Evolutionary conservation across 2,888 invertebrate genomes (phyloP).

Genomic region (Netelia inedita): DNA sequence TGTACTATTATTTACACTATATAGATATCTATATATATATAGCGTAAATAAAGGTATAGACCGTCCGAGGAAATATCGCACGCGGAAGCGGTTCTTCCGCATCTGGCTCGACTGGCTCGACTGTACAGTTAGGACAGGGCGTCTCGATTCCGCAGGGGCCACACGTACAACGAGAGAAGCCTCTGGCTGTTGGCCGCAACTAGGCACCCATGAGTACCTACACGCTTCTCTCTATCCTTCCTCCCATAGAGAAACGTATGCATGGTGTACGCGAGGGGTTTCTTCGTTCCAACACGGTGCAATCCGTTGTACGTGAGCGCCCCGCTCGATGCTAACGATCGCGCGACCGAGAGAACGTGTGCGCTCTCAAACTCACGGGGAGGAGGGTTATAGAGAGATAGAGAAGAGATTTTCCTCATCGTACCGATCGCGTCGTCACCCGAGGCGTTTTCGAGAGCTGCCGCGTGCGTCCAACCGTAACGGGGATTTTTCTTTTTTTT

Average conservation of each 20-base stretch:
- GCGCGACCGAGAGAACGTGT: constrained; percentile 43
- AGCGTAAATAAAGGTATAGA: neutral
- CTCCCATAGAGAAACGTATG: constrained; percentile 28
- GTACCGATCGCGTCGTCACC: constrained; percentile 55
- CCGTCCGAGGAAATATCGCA: constrained; percentile 66
- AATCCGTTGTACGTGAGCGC: constrained; percentile 13
- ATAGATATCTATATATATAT: constrained; percentile 7
- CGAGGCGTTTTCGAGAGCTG: constrained; percentile 57
- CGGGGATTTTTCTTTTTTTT: constrained; percentile 69
- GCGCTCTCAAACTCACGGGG: constrained; percentile 24
- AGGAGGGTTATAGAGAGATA: constrained; percentile 9
- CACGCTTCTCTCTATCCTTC: constrained; percentile 1
- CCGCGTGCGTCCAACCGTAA: constrained; percentile 64
- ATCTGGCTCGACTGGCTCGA: constrained; percentile 72
- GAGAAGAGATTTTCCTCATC: constrained; percentile 47
- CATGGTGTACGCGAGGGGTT: neutral
- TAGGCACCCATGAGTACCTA: constrained; percentile 34
- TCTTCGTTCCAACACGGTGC: neutral
- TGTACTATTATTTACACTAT: neutral
- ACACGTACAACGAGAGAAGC: constrained; percentile 22
- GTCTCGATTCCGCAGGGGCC: constrained; percentile 58
- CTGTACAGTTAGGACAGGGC: constrained; percentile 77
- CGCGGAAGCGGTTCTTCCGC: constrained; percentile 77
- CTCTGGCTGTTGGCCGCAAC: constrained; percentile 44
- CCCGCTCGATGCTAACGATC: constrained; percentile 61